phyloP scores from a whole-genome alignment of 2,113 vertebrate species.

The Grallaria varia region DNA sequence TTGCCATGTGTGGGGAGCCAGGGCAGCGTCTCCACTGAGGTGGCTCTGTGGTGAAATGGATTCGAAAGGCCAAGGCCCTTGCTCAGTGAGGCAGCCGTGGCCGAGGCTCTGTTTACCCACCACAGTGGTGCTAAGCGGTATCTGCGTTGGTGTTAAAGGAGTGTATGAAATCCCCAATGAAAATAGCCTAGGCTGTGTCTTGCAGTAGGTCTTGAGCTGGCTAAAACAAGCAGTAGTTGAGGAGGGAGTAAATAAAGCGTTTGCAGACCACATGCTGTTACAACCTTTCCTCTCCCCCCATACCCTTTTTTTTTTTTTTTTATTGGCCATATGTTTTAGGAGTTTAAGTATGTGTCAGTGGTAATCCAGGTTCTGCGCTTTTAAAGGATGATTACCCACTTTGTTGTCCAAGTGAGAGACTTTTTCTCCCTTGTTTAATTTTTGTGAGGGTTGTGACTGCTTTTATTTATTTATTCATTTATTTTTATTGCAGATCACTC shows the following conservation, averaged over 20 bases:
- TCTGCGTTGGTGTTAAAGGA: neutral
- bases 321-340: constrained; percentile 54
- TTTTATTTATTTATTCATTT: neutral
- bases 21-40: fast-evolving
- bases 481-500: neutral
- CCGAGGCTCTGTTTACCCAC: neutral
- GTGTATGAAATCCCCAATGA: neutral
- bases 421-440: neutral
- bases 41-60: neutral
- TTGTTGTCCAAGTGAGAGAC: neutral
- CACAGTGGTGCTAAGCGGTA: fast-evolving
- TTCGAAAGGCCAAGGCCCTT: neutral
- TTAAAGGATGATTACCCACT: constrained; percentile 31
- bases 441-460: neutral
- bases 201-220: neutral
- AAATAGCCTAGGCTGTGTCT: neutral
- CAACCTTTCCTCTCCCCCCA: neutral
- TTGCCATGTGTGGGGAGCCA: fast-evolving
- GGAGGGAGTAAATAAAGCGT: neutral
- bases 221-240: neutral
- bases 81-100: fast-evolving
- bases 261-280: constrained; percentile 14
- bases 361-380: neutral
- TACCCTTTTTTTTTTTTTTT: neutral
- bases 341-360: constrained; percentile 38